Evolutionary conservation across 2,888 invertebrate genomes (phyloP), one percentile per base, ranked within the genome.

Genomic region (Hirtodrosophila trivittata): DNA sequence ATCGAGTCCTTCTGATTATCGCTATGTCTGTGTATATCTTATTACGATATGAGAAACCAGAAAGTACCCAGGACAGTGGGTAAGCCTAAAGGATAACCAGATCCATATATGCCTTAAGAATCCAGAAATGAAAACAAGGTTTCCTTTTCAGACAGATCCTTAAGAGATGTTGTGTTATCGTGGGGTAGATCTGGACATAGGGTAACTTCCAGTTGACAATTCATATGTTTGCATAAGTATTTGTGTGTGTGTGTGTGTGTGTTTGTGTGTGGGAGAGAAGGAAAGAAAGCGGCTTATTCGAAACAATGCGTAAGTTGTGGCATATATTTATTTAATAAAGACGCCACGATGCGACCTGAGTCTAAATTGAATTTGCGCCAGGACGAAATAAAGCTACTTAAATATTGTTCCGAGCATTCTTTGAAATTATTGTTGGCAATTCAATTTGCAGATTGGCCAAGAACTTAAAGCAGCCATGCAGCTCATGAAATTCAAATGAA

Each of bases 401-500:
- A 64, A 59, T 52, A 49, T 63, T 75, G n/a, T 41, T 52, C 42
- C 30, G 33, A 3, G 3, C 28, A 7, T n/a, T 28, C 9, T 7
- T n/a, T 3, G 28, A n/a, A n/a, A 33, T 16, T 25, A 10, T 50
- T 30, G 21, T 25, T 6, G 10, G 18, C 49, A 54, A 60, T 65
- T 65, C 38, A 60, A 69, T 73, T 75, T 71, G 35, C 37, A 57
- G 52, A 56, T 55, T 56, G 59, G 33, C 25, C 32, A 32, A 7
- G 39, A 45, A 56, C 46, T 63, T 47, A 46, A 65, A 39, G 38
- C 35, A 18, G 6, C 39, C 50, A 50, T 75, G 78, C 76, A 78
- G 62, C 51, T 76, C 80, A 83, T 80, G 76, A 80, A 80, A 83
- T 83, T 71, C 25, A 74, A 74, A 83, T 80, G 59, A 76, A 80